Evolutionary conservation across 2,888 invertebrate species (phyloP), one percentile per base, ranked within the genome.

Genomic region (Tortrix viridana): DNA sequence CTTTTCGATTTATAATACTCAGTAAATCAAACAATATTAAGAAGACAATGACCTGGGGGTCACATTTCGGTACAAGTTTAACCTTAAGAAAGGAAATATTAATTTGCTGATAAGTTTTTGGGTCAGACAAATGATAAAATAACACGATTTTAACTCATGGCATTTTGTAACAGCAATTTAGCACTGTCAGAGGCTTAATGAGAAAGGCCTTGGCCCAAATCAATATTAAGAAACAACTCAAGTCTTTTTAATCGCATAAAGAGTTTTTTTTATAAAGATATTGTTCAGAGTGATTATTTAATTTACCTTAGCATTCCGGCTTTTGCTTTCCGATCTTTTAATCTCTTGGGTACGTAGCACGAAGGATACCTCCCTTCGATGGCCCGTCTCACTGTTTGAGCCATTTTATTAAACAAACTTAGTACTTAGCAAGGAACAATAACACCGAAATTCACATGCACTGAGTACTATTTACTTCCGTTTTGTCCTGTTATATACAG

Each of bases 291-390:
- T 37, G 26, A 6, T 16, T n/a, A 14, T 22, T 53, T 67, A 71
- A 71, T 74, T 84, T 81, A 89, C 89, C 93, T 93, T 66, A 93
- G 74, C 53, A 94, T 94, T 80, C 93, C 94, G 5, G 94, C 94
- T 79, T 95, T 95, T 0, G 94, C 94, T 69, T 94, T 92, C 65
- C 97, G 93, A 73, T 97, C 96, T 73, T 96, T 96, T 56, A 97
- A 87, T 69, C 97, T 94, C 67, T 93, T 92, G 48, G 91, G 92
- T 72, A 94, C 93, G 66, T 96, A 96, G 81, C 97, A 97, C n/a
- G 96, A 94, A 55, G 97, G 97, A 79, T 94, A 94, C 71, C 93
- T 93, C 64, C 97, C 97, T 77, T 95, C 96, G 65, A 96, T 92
- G 57, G 95, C 93, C 72, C 93, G 93, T 81, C 95, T 93, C 68